phyloP scores from a whole-genome alignment of 2,797 vertebrate genomes.

The Otolemur crassicaudatus region DNA sequence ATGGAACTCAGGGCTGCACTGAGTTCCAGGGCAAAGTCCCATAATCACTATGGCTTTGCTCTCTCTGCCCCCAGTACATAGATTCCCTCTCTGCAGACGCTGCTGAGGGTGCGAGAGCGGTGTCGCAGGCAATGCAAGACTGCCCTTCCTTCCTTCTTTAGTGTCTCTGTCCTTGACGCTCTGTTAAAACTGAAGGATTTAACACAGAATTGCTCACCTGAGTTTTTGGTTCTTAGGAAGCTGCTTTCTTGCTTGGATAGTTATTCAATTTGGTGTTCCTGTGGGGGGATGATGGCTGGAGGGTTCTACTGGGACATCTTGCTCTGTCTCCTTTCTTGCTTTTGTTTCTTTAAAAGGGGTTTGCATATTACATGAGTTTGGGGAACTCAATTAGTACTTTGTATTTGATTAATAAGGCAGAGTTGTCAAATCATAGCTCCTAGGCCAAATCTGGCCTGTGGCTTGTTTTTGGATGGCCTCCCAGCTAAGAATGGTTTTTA shows the following conservation, averaged over 20 bases:
- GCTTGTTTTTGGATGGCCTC: not conserved
- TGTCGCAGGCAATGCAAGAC: not conserved
- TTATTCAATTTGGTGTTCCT: not conserved
- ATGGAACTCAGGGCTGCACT: not conserved
- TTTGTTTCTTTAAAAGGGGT: not conserved
- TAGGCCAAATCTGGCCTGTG: not conserved
- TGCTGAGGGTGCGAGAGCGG: not conserved
- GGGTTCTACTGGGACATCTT: not conserved
- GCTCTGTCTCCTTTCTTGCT: not conserved
- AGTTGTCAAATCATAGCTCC: not conserved
- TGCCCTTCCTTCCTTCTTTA: not conserved
- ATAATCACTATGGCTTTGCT: not conserved
- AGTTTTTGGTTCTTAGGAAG: not conserved
- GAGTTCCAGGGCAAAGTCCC: not conserved
- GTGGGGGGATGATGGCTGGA: rapidly evolving
- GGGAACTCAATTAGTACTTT: not conserved
- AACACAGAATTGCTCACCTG: not conserved
- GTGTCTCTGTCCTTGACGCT: not conserved
- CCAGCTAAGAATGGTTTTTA: not conserved
- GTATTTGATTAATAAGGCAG: not conserved
- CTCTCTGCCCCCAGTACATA: not conserved
- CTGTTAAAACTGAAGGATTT: not conserved
- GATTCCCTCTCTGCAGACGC: not conserved
- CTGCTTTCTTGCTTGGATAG: not conserved
- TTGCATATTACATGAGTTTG: not conserved